Percentiles rank a stretch among this genome's conserved stretches.
These are phyloP conservation scores for Leptopilina drosophilae DNA, from an alignment of 2,888 invertebrate genomes.

Conservation along the genomic window DNA sequence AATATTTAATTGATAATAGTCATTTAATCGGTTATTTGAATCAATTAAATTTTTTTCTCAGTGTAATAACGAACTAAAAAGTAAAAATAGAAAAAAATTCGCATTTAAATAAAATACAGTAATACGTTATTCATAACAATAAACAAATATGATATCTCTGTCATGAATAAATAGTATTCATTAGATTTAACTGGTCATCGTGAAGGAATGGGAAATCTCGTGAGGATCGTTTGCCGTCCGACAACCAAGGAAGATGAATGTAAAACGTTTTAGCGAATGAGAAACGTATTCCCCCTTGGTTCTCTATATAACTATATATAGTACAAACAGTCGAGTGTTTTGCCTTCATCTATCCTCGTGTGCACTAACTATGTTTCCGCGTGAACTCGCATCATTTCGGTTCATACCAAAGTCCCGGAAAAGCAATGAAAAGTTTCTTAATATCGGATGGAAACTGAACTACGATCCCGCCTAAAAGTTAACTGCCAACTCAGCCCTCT, in stretches of 20 bases:
- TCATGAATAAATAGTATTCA: slow-evolving; percentile 1
- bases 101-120: no score
- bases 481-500: slow-evolving; percentile 35
- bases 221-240: slow-evolving; percentile 28
- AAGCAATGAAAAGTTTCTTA: slow-evolving; percentile 73
- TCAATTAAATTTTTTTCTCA: no score
- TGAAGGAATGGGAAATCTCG: slow-evolving; percentile 30
- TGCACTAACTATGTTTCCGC: slow-evolving; percentile 62
- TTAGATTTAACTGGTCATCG: slow-evolving; percentile 25
- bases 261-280: slow-evolving; percentile 43
- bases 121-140: no score
- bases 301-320: slow-evolving; percentile 8
- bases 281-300: slow-evolving; percentile 19
- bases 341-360: slow-evolving; percentile 65
- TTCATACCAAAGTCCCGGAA: slow-evolving; percentile 43
- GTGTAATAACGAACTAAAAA: no score
- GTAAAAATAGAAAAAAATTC: no score
- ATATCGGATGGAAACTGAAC: slow-evolving; percentile 63
- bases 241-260: slow-evolving; percentile 44
- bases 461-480: slow-evolving; percentile 47
- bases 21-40: no score
- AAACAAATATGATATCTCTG: neutral
- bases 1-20: no score
- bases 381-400: slow-evolving; percentile 49
- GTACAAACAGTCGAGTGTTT: slow-evolving; percentile 59